These are phyloP conservation scores for Mythimna impura DNA, from an alignment of 2,888 invertebrate species.

Conservation along the genomic window DNA sequence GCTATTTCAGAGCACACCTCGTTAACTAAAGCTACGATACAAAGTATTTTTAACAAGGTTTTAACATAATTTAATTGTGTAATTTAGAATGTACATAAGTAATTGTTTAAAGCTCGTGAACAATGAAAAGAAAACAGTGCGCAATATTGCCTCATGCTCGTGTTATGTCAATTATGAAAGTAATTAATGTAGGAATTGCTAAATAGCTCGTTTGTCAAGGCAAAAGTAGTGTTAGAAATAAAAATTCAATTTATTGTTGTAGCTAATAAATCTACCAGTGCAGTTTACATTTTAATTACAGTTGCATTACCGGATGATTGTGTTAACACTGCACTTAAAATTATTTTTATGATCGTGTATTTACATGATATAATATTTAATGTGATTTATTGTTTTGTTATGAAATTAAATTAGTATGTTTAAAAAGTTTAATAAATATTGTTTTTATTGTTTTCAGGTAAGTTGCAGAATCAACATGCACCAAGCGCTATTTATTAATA, in stretches of 20 bases:
- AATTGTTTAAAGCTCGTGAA: constrained; percentile 42
- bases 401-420: not conserved
- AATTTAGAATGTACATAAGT: constrained; percentile 51
- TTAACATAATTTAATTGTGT: constrained; percentile 42
- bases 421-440: not conserved
- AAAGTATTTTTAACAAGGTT: constrained; percentile 45
- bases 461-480: constrained; percentile 15
- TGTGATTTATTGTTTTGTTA: not conserved
- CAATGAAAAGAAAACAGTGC: constrained; percentile 38
- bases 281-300: constrained; percentile 20
- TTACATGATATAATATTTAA: not conserved
- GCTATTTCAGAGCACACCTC: constrained; percentile 28
- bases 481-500: not conserved
- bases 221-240: not conserved
- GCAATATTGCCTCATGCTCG: constrained; percentile 4
- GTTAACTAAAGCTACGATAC: constrained; percentile 23
- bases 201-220: not conserved
- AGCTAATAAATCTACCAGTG: not conserved
- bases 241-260: not conserved
- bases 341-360: constrained; percentile 10
- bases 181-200: constrained; percentile 29
- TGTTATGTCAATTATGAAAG: constrained; percentile 34
- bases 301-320: not conserved
- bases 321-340: constrained; percentile 5
- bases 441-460: constrained; percentile 50